A percentile compares a stretch with the other conserved stretches of the same genome.
Conservation (phyloP, 2,113 vertebrate species). For the Limnothrissa miodon region DNA sequence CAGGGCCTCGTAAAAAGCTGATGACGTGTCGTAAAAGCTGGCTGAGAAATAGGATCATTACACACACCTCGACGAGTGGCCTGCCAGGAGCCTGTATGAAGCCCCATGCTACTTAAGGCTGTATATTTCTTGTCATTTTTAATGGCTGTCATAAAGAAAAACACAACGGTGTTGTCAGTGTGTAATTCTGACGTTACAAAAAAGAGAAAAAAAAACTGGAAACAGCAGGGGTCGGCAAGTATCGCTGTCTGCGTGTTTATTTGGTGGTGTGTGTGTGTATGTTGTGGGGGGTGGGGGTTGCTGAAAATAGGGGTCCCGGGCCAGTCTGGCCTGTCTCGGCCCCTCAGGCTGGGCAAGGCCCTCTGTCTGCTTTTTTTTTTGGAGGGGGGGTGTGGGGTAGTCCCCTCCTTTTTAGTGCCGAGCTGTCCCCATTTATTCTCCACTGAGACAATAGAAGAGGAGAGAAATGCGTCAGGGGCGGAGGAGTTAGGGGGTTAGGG, state of each 20-base stretch:
- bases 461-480: neutral
- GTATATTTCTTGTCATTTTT: conserved; percentile 2
- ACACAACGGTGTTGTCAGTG: neutral
- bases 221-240: neutral
- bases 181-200: conserved; percentile 19
- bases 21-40: neutral
- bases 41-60: conserved; percentile 8
- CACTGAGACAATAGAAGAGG: conserved; percentile 65
- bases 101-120: neutral
- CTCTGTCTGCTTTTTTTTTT: neutral
- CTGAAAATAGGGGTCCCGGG: neutral
- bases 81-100: neutral
- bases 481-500: neutral
- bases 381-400: neutral
- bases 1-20: conserved; percentile 6
- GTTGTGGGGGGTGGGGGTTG: neutral
- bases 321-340: neutral
- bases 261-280: neutral
- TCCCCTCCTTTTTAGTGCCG: conserved; percentile 16
- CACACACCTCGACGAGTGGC: neutral
- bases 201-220: conserved; percentile 5
- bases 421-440: conserved; percentile 45
- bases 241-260: neutral
- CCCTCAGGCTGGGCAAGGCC: conserved; percentile 1
- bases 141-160: conserved; percentile 13